These are phyloP conservation scores for Camponotus fellah DNA, from an alignment of 2,888 invertebrate species.

Conservation along the genomic window DNA sequence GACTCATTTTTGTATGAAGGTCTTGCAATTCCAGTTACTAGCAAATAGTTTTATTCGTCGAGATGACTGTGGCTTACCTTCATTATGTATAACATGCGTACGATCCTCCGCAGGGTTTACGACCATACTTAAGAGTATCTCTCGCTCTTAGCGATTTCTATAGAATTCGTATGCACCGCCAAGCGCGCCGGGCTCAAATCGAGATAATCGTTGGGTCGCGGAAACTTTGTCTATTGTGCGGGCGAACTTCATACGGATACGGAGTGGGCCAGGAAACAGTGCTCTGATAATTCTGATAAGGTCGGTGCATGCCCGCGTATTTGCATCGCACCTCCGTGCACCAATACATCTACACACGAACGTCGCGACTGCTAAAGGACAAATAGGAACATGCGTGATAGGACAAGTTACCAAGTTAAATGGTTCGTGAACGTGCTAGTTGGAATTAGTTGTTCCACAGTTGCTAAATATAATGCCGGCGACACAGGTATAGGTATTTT, in stretches of 20 bases:
- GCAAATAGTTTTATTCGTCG: neutral
- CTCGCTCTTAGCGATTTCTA: constrained; percentile 48
- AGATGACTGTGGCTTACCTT: neutral
- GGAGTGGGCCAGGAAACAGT: constrained; percentile 62
- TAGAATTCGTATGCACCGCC: constrained; percentile 41
- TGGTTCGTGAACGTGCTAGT: constrained; percentile 83
- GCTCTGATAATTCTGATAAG: constrained; percentile 74
- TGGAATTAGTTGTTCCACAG: constrained; percentile 84
- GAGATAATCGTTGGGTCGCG: constrained; percentile 72
- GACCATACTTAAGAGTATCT: constrained; percentile 24
- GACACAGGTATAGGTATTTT: constrained; percentile 56
- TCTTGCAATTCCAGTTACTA: neutral
- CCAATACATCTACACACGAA: constrained; percentile 49
- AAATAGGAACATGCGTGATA: constrained; percentile 83
- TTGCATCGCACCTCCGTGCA: constrained; percentile 41
- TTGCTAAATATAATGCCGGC: constrained; percentile 72
- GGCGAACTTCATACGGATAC: constrained; percentile 66
- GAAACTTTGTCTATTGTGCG: constrained; percentile 74
- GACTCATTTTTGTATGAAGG: neutral
- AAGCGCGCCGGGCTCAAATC: constrained; percentile 46
- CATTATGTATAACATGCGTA: constrained; percentile 17
- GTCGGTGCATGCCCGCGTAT: constrained; percentile 51
- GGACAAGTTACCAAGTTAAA: constrained; percentile 84
- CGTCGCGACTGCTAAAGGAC: constrained; percentile 72
- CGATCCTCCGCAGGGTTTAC: constrained; percentile 31